These are phyloP conservation scores for Prunella fulvescens DNA, from an alignment of 2,113 vertebrate genomes.

Conservation along the genomic window DNA sequence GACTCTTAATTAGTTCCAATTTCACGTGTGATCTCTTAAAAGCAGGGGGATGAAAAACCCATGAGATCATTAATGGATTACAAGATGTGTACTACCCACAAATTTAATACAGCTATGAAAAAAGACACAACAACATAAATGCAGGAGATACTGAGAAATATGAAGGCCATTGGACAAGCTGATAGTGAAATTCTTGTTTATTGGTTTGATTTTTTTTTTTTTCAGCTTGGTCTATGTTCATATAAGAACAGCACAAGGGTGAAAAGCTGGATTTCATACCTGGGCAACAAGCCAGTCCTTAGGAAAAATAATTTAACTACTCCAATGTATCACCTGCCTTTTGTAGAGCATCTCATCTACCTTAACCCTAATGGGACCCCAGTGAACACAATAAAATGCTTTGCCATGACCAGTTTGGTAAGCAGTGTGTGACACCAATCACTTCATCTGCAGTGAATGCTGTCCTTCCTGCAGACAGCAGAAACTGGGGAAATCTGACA, in stretches of 20 bases:
- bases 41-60: neutral
- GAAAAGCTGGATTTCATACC: neutral
- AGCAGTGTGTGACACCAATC: neutral
- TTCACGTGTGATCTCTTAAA: neutral
- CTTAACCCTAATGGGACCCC: neutral
- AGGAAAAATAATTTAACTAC: neutral
- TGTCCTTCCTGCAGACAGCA: neutral
- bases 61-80: neutral
- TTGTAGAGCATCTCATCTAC: neutral
- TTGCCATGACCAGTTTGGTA: neutral
- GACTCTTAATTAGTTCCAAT: neutral
- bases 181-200: neutral
- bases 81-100: neutral
- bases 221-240: neutral
- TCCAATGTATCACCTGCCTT: neutral
- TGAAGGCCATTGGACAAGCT: neutral
- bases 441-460: neutral
- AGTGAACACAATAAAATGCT: neutral
- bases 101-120: neutral
- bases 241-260: neutral
- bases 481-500: neutral
- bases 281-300: neutral
- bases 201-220: neutral
- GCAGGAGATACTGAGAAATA: neutral
- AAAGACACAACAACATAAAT: neutral